phyloP scores from a whole-genome alignment of 2,113 vertebrate species.

The Numenius arquata region DNA sequence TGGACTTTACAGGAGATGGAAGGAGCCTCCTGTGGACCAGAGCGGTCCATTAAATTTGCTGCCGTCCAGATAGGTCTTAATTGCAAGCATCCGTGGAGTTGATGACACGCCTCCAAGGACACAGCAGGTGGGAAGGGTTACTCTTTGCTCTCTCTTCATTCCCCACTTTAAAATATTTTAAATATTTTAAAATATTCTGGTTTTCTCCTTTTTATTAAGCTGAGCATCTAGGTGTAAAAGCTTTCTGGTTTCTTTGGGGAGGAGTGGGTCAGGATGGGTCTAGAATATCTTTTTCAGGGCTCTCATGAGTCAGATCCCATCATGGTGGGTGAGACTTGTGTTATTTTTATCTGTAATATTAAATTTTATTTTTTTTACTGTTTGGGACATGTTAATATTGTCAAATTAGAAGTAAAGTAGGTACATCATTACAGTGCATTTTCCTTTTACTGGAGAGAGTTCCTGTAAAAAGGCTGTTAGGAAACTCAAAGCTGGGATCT shows the following conservation, averaged over 20 bases:
- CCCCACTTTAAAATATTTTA: no score
- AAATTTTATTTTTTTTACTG: background rate
- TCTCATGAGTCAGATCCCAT: background rate
- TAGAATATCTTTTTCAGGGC: background rate
- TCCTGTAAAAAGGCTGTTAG: background rate
- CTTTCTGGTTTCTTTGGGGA: background rate
- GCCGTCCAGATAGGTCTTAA: background rate
- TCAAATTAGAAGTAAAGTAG: background rate
- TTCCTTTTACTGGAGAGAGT: background rate
- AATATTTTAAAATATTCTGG: background rate
- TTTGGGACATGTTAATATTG: background rate
- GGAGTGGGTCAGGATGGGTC: background rate
- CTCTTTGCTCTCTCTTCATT: background rate
- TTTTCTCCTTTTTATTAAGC: background rate
- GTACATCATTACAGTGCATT: background rate
- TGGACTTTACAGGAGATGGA: background rate
- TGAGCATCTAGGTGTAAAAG: background rate
- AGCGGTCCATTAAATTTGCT: background rate
- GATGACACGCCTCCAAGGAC: background rate
- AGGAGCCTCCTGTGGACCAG: background rate
- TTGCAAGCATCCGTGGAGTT: background rate
- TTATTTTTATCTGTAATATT: background rate
- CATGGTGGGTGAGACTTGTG: background rate
- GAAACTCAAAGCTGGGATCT: background rate
- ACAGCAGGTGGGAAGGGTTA: background rate